phyloP scores from a whole-genome alignment of 2,113 vertebrate genomes.

The Etheostoma spectabile region DNA sequence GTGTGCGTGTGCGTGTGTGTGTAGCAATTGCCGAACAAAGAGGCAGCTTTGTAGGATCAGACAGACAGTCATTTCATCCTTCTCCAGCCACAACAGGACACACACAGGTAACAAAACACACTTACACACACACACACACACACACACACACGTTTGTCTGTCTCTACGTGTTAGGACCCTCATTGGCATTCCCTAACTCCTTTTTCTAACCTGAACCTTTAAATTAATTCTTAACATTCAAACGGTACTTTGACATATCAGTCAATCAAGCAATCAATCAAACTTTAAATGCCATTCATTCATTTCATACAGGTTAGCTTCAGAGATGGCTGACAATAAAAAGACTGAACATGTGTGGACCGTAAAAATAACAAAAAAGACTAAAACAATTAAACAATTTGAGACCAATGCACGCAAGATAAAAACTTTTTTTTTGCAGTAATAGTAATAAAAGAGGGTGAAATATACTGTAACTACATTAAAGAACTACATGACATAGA shows the following conservation, averaged over 20 bases:
- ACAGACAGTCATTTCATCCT: slow-evolving; percentile 57
- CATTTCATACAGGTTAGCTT: too few species aligned
- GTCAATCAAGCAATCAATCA: too few species aligned
- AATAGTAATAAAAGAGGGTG: too few species aligned
- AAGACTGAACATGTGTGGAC: too few species aligned
- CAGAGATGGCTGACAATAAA: too few species aligned
- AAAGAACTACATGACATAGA: too few species aligned
- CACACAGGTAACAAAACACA: slow-evolving; percentile 35
- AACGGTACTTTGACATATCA: background rate
- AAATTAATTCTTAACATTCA: background rate
- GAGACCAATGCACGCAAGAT: too few species aligned
- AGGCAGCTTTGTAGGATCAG: slow-evolving; percentile 62
- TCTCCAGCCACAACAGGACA: background rate
- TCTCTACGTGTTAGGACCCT: background rate
- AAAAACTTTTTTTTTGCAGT: too few species aligned
- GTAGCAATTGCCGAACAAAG: slow-evolving; percentile 71
- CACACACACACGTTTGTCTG: background rate
- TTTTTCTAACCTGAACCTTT: background rate
- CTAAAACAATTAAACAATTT: too few species aligned
- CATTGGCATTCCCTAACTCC: background rate
- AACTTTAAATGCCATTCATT: too few species aligned
- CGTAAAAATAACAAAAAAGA: too few species aligned
- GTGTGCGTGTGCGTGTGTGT: slow-evolving; percentile 17
- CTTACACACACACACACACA: background rate
- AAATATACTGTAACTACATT: too few species aligned